Evolutionary conservation across 2,888 invertebrate genomes (phyloP), one percentile per base, ranked within the genome.

Genomic region (Tetropium fuscum): DNA sequence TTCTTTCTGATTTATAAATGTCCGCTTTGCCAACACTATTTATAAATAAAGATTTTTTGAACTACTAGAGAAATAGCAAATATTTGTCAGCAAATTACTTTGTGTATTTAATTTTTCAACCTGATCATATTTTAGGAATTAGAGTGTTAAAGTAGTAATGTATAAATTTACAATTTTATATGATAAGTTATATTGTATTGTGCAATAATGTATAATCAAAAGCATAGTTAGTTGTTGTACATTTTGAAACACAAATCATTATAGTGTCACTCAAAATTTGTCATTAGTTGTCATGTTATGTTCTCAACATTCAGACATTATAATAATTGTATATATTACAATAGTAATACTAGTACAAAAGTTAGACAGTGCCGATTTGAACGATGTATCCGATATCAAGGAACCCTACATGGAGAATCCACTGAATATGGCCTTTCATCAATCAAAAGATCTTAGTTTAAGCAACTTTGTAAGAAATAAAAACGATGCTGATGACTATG

Each of bases 391-490:
- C 30, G 51, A 32, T 55, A 41, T 41, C 36, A 47, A 48, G 8
- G 49, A 43, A 36, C 53, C 45, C 38, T 19, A 45, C 48, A 36
- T 53, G 40, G 47, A 55, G 32, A 49, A 41, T 30, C 49, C 57
- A 48, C 18, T 45, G 54, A 36, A 36, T 59, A 60, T 40, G 54
- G 58, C 62, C 51, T 64, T 58, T 47, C 56, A 38, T 54, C 60
- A 58, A 62, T 60, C 60, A 56, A 63, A 63, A 63, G 56, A 48
- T 38, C 43, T 22, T 61, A 68, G 48, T 63, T 57, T 66, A 64
- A 63, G 63, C 47, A 48, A 56, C 58, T 66, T 66, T 66, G 62
- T 68, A 64, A 68, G 61, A 64, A 68, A 66, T 64, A 66, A 64
- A 63, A 60, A 60, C 53, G 53, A 61, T 58, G 44, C 56, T 62